phyloP scores from a whole-genome alignment of 2,113 vertebrate species.

The Salvator merianae region DNA sequence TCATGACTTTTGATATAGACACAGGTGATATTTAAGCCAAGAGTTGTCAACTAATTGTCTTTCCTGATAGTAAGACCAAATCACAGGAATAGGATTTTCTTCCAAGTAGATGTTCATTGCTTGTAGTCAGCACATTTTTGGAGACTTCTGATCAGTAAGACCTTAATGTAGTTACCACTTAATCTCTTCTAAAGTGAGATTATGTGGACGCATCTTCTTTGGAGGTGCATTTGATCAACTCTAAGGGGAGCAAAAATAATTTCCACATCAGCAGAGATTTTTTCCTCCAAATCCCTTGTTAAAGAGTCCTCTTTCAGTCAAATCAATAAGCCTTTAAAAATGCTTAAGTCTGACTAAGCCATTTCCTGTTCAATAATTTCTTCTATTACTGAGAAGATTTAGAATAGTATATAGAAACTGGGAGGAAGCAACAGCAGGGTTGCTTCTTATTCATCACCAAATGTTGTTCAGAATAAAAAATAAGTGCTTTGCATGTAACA shows the following conservation, averaged over 20 bases:
- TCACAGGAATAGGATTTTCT: too few species aligned
- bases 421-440: background rate
- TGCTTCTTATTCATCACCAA: slow-evolving; percentile 4
- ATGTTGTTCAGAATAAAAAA: background rate
- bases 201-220: background rate
- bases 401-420: background rate
- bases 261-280: background rate
- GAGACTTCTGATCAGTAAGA: background rate
- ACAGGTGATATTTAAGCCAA: too few species aligned
- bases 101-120: background rate
- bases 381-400: background rate
- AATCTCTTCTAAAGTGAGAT: background rate
- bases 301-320: background rate
- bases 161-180: background rate
- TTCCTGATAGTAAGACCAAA: background rate
- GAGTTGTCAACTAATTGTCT: too few species aligned
- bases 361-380: background rate
- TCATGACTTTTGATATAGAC: too few species aligned
- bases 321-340: background rate
- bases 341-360: background rate
- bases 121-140: background rate
- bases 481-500: background rate
- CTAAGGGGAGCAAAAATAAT: background rate
- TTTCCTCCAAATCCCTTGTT: background rate
- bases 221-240: background rate